A percentile compares a stretch with the other conserved stretches of the same genome.
These are phyloP conservation scores for Eupithecia centaureata DNA, from an alignment of 2,888 invertebrate species.

Conservation along the genomic window DNA sequence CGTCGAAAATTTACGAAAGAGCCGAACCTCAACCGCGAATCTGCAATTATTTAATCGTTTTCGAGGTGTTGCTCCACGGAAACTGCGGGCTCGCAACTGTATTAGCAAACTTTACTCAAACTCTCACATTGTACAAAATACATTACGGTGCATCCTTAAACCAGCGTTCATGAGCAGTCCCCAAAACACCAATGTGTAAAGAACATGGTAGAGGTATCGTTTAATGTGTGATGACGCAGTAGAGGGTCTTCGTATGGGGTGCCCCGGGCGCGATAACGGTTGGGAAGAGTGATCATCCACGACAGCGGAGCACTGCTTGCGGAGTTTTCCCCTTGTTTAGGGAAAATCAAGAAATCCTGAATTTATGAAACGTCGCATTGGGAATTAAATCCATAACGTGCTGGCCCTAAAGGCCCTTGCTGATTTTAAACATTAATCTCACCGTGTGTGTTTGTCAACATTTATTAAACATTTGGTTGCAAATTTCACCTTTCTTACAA, in stretches of 20 bases:
- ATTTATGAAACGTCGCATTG: not conserved
- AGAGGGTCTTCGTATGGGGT: conserved; percentile 68
- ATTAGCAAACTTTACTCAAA: conserved; percentile 45
- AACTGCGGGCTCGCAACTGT: conserved; percentile 64
- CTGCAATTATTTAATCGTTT: conserved; percentile 79
- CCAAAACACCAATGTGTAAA: conserved; percentile 49
- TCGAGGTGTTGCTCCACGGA: conserved; percentile 73
- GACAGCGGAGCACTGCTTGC: conserved; percentile 53
- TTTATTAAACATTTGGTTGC: not conserved
- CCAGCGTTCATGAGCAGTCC: not conserved
- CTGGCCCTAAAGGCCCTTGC: no score
- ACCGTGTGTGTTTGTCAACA: not conserved
- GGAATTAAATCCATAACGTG: not conserved
- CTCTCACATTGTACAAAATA: conserved; percentile 22
- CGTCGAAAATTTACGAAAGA: conserved; percentile 70
- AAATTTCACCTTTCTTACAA: not conserved
- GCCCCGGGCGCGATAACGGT: conserved; percentile 72
- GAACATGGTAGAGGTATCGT: conserved; percentile 41
- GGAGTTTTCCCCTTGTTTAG: conserved; percentile 45
- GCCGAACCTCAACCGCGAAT: conserved; percentile 66
- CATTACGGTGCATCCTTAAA: conserved; percentile 39
- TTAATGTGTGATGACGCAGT: conserved; percentile 49
- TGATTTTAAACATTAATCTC: no score
- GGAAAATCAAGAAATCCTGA: conserved; percentile 19
- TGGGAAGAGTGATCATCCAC: conserved; percentile 76